Evolutionary conservation across 2,113 vertebrate species (phyloP), one percentile per base, ranked within the genome.

Genomic region (Nesoenas mayeri): DNA sequence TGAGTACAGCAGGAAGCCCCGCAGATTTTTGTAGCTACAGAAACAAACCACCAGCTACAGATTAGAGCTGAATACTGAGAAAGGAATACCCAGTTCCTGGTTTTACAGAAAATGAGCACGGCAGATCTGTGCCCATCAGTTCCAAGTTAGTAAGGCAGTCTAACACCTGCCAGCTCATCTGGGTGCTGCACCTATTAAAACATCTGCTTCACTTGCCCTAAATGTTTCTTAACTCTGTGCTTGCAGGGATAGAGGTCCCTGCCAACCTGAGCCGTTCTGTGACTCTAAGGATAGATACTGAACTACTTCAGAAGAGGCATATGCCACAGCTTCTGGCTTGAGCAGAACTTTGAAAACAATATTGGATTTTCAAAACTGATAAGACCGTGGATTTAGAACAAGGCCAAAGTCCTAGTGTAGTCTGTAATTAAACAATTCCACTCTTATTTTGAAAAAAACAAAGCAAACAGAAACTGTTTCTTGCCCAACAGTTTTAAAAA

Each of bases 401-500:
- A 89, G 89, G 73, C 15, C 70, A 69, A 80, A 89, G 58, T 90
- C 79, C 88, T 56, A 60, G 31, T 12, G 32, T 40, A 75, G 29
- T 24, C 79, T 79, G 64, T 84, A 95, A 95, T 89, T 83, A 94
- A 95, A 91, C 71, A 87, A 80, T 83, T 83, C 85, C 79, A 85
- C 61, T 89, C 60, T 69, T 88, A 72, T 64, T 90, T 88, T 38
- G 48, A 25, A 85, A 89, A 91, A 79, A 91, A 0, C 11, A 83
- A 85, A 73, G 38, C 79, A 96, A 89, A 92, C 65, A 93, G 72
- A 96, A 95, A 85, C 81, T 85, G 47, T 36, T 92, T 81, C 88
- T 89, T 93, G 79, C 85, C 48, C 65, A 95, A 83, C 31, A n/a
- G 62, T 88, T 97, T 91, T 67, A 78, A 87, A 90, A 96, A 96